Percentiles rank a stretch among this genome's conserved stretches.
phyloP scores from a whole-genome alignment of 1,140 invertebrate genomes.

The Helicoverpa armigera region DNA sequence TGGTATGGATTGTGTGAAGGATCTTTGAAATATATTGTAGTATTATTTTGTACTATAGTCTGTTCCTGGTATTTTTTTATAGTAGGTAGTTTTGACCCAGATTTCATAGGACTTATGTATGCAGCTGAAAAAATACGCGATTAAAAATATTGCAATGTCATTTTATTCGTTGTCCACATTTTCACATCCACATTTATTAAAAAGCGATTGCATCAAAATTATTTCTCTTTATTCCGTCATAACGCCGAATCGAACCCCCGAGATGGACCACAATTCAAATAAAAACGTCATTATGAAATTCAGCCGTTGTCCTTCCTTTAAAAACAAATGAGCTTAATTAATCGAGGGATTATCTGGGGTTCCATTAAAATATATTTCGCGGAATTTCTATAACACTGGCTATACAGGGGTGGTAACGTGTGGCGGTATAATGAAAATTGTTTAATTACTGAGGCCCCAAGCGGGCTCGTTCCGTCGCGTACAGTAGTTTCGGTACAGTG shows the following conservation, averaged over 20 bases:
- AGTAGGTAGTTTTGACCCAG: not conserved
- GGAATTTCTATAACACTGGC: conserved; percentile 44
- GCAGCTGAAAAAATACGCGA: too few species aligned
- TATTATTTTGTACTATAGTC: not conserved
- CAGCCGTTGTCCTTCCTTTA: conserved; percentile 3
- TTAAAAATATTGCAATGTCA: not conserved
- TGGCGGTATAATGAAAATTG: conserved; percentile 55
- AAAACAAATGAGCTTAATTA: conserved; percentile 48
- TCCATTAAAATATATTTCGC: conserved; percentile 44
- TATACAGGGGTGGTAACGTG: conserved; percentile 32
- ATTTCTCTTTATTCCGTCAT: not conserved
- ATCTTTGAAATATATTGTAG: not conserved
- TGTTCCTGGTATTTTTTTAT: not conserved
- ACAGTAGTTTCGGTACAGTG: conserved; percentile 68
- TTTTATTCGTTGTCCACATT: not conserved
- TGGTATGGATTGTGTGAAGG: conserved; percentile 14
- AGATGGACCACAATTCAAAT: conserved; percentile 28
- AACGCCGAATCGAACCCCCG: conserved; percentile 19
- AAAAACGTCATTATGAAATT: conserved; percentile 44
- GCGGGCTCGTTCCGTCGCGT: conserved; percentile 57
- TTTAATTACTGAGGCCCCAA: conserved; percentile 62
- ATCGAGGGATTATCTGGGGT: conserved; percentile 40
- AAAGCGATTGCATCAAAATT: not conserved
- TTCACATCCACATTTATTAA: too few species aligned
- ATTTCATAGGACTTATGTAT: not conserved